Percentiles rank a stretch among this genome's conserved stretches.
Conservation (phyloP, 2,888 invertebrate genomes). For the Scotopteryx bipunctaria region DNA sequence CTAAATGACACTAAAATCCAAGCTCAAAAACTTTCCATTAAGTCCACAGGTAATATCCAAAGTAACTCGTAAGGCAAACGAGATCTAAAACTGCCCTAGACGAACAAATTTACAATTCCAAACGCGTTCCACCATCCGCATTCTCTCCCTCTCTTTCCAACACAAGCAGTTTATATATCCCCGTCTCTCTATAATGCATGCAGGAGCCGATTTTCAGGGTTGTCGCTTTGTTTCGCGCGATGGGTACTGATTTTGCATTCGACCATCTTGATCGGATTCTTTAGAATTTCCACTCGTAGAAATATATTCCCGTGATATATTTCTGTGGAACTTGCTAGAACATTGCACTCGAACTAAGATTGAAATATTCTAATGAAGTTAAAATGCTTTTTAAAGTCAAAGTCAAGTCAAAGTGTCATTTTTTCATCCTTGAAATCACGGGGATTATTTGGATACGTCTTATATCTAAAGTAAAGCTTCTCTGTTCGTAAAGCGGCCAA, state of each 20-base stretch:
- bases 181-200: slow-evolving; percentile 61
- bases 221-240: slow-evolving; percentile 63
- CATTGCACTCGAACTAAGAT: too few relatives aligned
- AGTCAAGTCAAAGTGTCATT: too few relatives aligned
- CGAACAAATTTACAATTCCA: slow-evolving; percentile 70
- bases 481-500: too few relatives aligned
- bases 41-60: slow-evolving; percentile 35
- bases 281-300: slow-evolving; percentile 23
- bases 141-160: slow-evolving; percentile 52
- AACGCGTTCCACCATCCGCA: slow-evolving; percentile 73
- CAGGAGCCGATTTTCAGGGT: slow-evolving; percentile 67
- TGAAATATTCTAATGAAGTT: too few relatives aligned
- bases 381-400: too few relatives aligned
- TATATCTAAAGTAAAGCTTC: too few relatives aligned
- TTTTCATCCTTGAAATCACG: too few relatives aligned
- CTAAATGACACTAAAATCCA: slow-evolving; percentile 13
- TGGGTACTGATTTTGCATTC: slow-evolving; percentile 63
- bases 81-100: slow-evolving; percentile 47
- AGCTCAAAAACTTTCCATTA: slow-evolving; percentile 17
- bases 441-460: too few relatives aligned
- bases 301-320: slow-evolving; percentile 16
- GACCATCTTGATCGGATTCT: slow-evolving; percentile 39
- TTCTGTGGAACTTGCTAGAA: not conserved
- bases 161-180: slow-evolving; percentile 32
- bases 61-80: slow-evolving; percentile 50